These are phyloP conservation scores for Rhopalosiphum nymphaeae DNA, from an alignment of 2,888 invertebrate species.

Conservation along the genomic window DNA sequence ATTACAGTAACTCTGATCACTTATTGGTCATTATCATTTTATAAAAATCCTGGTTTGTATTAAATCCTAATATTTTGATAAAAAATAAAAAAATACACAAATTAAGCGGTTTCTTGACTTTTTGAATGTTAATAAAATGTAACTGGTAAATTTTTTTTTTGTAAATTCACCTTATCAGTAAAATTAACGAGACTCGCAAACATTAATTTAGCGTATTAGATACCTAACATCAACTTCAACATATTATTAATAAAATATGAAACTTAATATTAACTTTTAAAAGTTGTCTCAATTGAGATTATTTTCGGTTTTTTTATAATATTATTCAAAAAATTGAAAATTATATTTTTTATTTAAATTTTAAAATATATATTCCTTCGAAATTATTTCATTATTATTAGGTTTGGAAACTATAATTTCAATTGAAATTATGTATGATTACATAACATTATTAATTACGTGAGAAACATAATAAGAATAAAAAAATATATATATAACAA, in stretches of 20 bases:
- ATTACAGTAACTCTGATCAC: no score
- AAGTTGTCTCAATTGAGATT: background rate
- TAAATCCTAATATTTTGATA: no score
- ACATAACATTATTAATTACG: background rate
- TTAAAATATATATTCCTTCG: fast-evolving
- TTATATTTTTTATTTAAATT: background rate
- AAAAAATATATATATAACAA: no score
- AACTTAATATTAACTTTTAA: background rate
- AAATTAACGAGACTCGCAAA: no score
- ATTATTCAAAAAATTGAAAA: background rate
- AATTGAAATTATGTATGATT: background rate
- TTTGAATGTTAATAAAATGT: no score
- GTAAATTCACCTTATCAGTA: no score
- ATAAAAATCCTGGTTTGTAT: no score
- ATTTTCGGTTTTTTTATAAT: background rate
- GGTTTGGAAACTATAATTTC: background rate
- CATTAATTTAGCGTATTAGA: background rate
- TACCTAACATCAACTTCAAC: background rate
- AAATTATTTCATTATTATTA: background rate
- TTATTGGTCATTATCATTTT: no score
- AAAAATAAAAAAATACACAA: no score
- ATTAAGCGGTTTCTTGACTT: no score
- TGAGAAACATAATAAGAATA: background rate
- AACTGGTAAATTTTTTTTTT: no score
- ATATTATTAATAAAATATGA: background rate